Percentiles rank a stretch among this genome's conserved stretches.
These are phyloP conservation scores for Balanococcus diminutus DNA, from an alignment of 2,888 invertebrate species.

Conservation along the genomic window DNA sequence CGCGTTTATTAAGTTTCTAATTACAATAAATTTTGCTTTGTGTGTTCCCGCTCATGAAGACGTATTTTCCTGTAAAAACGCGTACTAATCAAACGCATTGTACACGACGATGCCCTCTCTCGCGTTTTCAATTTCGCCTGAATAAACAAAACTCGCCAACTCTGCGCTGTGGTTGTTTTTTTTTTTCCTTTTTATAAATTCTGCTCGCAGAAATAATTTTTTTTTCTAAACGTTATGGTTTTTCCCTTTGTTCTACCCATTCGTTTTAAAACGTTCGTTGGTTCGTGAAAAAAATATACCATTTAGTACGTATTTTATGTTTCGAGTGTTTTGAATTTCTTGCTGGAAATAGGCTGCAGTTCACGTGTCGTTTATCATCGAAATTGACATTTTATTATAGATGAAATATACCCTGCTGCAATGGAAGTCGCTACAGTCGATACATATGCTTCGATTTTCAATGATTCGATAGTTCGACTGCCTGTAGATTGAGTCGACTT, in stretches of 20 bases:
- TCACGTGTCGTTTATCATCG: constrained; percentile 35
- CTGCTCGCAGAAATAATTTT: background rate
- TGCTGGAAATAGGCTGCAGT: constrained; percentile 26
- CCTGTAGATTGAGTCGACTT: too few species aligned
- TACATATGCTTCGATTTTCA: background rate
- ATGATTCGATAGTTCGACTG: too few species aligned
- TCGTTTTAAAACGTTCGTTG: background rate
- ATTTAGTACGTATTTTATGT: background rate
- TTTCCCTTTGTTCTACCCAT: background rate
- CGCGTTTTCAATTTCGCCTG: constrained; percentile 7
- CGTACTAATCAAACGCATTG: constrained; percentile 21
- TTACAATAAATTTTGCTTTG: constrained; percentile 26
- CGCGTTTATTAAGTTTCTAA: constrained; percentile 15
- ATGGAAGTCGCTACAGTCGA: background rate
- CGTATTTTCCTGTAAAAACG: background rate
- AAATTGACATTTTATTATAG: constrained; percentile 36
- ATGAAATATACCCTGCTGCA: constrained; percentile 19
- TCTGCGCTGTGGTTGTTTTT: background rate
- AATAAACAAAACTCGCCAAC: background rate
- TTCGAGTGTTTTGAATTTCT: constrained; percentile 31
- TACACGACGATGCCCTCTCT: background rate
- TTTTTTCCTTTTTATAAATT: constrained; percentile 16
- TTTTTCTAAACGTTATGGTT: background rate
- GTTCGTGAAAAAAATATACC: background rate
- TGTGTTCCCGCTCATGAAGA: background rate